Evolutionary conservation across 1,140 invertebrate species (phyloP).

Genomic region (Drosophila lowei): DNA sequence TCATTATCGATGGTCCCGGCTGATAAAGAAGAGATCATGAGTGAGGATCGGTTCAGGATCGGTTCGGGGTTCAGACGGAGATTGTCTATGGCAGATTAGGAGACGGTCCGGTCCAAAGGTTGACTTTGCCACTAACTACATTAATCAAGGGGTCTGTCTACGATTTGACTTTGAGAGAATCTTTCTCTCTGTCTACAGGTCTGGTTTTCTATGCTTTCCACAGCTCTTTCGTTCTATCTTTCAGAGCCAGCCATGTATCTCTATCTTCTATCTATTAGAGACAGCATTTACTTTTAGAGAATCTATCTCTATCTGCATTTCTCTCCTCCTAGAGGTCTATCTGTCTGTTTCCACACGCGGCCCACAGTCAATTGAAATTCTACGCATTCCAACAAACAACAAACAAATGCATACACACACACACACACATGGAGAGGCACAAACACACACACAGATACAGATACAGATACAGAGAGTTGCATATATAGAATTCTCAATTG

Average conservation of each 20-base stretch:
- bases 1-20: constrained; percentile 42
- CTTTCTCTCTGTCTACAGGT: too few relatives aligned
- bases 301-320: too few relatives aligned
- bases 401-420: constrained; percentile 61
- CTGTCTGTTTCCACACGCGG: constrained; percentile 21
- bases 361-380: constrained; percentile 79
- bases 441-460: constrained; percentile 4
- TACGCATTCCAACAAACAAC: constrained; percentile 80
- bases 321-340: constrained; percentile 1
- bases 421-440: constrained; percentile 10
- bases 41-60: constrained; percentile 24
- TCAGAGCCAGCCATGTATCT: too few relatives aligned
- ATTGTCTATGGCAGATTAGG: constrained; percentile 15
- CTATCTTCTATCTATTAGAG: too few relatives aligned
- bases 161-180: too few relatives aligned
- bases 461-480: constrained; percentile 57
- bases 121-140: constrained; percentile 15
- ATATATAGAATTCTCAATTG: constrained; percentile 81
- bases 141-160: too few relatives aligned
- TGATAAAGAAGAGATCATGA: constrained; percentile 30
- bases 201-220: too few relatives aligned
- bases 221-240: too few relatives aligned
- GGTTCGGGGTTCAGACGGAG: neutral
- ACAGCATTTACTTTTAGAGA: neutral
- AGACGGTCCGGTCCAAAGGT: constrained; percentile 16